A percentile compares a stretch with the other conserved stretches of the same genome.
These are phyloP conservation scores for Pterocles burchelli DNA, from an alignment of 2,113 vertebrate genomes.

Conservation along the genomic window DNA sequence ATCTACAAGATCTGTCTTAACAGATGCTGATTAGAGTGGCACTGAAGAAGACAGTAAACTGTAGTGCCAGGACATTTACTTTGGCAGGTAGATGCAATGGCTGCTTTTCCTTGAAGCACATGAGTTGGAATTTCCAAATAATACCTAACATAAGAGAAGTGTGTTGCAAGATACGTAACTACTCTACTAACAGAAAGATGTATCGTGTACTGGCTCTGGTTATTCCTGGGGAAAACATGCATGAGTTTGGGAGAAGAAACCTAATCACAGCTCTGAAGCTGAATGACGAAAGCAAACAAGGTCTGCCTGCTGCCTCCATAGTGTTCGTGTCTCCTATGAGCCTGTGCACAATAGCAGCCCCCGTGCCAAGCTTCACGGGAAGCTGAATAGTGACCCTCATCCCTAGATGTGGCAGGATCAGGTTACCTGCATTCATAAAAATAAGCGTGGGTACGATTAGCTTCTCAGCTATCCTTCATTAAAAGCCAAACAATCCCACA, in stretches of 20 bases:
- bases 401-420: not conserved
- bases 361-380: not conserved
- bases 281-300: not conserved
- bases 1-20: slow-evolving; percentile 32
- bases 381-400: not conserved
- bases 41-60: not conserved
- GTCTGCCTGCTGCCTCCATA: not conserved
- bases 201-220: not conserved
- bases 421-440: slow-evolving; percentile 19
- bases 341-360: not conserved
- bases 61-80: not conserved
- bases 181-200: not conserved
- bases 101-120: not conserved
- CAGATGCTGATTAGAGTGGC: not conserved
- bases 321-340: not conserved
- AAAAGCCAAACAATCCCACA: not conserved
- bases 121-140: not conserved
- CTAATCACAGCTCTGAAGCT: not conserved
- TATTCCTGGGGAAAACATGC: not conserved
- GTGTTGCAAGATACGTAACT: not conserved
- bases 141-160: not conserved
- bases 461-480: slow-evolving; percentile 17
- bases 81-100: not conserved
- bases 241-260: not conserved
- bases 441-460: not conserved